Evolutionary conservation across 2,113 vertebrate genomes (phyloP).

Genomic region (Nerophis ophidion): DNA sequence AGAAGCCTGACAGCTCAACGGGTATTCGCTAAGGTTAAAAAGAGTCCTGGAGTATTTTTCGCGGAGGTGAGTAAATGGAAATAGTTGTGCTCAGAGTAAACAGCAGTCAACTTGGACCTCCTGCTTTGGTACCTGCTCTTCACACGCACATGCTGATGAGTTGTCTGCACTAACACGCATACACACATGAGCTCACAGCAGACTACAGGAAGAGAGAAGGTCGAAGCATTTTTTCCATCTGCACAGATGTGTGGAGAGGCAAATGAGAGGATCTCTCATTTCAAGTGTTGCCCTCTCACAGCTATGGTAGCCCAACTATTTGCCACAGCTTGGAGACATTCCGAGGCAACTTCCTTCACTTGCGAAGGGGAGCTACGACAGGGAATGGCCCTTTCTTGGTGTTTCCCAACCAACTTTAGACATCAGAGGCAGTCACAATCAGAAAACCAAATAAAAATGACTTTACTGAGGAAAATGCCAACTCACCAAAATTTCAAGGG

Average conservation of each 20-base stretch:
- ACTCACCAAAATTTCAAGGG: too few relatives aligned
- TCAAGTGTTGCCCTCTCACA: slow-evolving; percentile 40
- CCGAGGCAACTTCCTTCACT: slow-evolving; percentile 48
- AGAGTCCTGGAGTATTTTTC: slow-evolving; percentile 39
- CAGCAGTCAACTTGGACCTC: slow-evolving; percentile 14
- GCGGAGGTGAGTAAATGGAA: slow-evolving; percentile 44
- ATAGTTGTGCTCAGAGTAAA: slow-evolving; percentile 31
- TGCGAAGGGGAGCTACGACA: slow-evolving; percentile 21
- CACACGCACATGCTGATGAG: slow-evolving; percentile 47
- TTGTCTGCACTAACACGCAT: slow-evolving; percentile 14
- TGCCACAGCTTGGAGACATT: slow-evolving; percentile 59
- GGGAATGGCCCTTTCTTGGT: slow-evolving; percentile 8
- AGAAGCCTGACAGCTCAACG: slow-evolving; percentile 12
- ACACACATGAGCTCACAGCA: slow-evolving; percentile 13
- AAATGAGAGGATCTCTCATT: slow-evolving; percentile 40
- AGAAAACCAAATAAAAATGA: too few relatives aligned
- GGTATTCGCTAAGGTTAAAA: slow-evolving; percentile 36
- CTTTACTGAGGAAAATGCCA: too few relatives aligned
- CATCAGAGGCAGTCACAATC: neutral
- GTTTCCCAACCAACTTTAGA: neutral
- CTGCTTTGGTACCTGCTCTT: slow-evolving; percentile 25
- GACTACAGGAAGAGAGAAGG: slow-evolving; percentile 4
- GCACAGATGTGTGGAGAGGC: slow-evolving; percentile 13
- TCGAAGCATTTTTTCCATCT: slow-evolving; percentile 18
- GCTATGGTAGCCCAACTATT: slow-evolving; percentile 55